Percentiles rank a stretch among this genome's conserved stretches.
Conservation (phyloP, 2,113 vertebrate species). For the Phylloscopus whistleri region DNA sequence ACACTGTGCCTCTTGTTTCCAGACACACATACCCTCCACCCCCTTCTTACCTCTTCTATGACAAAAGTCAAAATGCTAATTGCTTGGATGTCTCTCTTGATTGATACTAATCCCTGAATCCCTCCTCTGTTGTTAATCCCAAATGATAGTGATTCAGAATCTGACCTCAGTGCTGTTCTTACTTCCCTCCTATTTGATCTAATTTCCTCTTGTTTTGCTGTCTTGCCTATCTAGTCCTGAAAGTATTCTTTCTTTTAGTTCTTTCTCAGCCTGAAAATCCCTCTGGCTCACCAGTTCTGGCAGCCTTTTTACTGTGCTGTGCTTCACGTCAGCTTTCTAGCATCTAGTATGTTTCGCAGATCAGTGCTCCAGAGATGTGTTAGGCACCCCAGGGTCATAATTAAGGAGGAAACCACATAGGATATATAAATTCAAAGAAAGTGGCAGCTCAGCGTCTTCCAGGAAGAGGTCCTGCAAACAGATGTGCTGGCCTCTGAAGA, state of each 20-base stretch:
- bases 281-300: not conserved
- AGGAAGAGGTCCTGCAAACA: not conserved
- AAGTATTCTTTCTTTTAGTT: not conserved
- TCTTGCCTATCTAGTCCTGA: not conserved
- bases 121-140: not conserved
- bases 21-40: not conserved
- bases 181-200: not conserved
- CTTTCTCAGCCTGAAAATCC: not conserved
- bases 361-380: not conserved
- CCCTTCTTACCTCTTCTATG: not conserved
- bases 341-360: not conserved
- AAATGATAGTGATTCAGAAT: not conserved
- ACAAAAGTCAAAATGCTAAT: not conserved
- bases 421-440: not conserved
- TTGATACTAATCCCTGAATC: not conserved
- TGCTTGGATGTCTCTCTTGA: not conserved
- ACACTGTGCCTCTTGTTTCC: not conserved
- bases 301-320: not conserved
- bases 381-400: not conserved
- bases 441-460: not conserved
- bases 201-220: not conserved
- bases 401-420: not conserved
- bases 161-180: not conserved
- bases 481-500: not conserved
- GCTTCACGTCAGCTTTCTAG: not conserved